Evolutionary conservation across 2,797 vertebrate genomes (phyloP).

Genomic region (Girardinus metallicus): DNA sequence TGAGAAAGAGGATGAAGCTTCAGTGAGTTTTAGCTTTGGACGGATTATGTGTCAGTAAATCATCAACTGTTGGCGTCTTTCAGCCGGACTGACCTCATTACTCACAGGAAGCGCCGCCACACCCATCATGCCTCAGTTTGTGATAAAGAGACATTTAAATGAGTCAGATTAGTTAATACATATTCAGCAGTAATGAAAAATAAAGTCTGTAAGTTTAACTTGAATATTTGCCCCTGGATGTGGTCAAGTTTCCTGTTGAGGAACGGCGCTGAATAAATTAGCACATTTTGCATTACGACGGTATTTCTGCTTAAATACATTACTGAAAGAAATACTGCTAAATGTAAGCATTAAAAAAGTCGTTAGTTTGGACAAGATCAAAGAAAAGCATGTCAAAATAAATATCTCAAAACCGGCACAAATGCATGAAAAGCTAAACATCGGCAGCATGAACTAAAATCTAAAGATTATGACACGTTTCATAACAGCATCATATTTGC

Average conservation of each 20-base stretch:
- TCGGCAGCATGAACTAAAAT: neutral
- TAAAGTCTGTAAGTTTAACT: neutral
- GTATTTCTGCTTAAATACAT: neutral
- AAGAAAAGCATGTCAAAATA: neutral
- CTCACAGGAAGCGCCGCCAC: neutral
- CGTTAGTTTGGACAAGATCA: neutral
- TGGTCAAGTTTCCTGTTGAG: neutral
- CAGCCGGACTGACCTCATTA: neutral
- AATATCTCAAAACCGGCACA: neutral
- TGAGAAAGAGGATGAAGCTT: conserved; percentile 15
- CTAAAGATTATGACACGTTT: neutral
- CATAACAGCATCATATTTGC: neutral
- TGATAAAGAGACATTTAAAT: neutral
- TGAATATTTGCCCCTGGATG: neutral
- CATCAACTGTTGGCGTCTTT: neutral
- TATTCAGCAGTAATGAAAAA: neutral
- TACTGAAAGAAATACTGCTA: neutral
- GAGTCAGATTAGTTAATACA: neutral
- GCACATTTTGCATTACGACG: neutral
- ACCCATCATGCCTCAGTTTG: neutral
- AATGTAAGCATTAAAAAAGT: neutral
- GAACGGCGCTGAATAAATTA: neutral
- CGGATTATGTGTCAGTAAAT: conserved; percentile 19
- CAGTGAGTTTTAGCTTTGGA: neutral
- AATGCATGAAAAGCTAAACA: neutral